A percentile compares a stretch with the other conserved stretches of the same genome.
Conservation (phyloP, 2,888 invertebrate genomes). For the Linnaemya vulpina region DNA sequence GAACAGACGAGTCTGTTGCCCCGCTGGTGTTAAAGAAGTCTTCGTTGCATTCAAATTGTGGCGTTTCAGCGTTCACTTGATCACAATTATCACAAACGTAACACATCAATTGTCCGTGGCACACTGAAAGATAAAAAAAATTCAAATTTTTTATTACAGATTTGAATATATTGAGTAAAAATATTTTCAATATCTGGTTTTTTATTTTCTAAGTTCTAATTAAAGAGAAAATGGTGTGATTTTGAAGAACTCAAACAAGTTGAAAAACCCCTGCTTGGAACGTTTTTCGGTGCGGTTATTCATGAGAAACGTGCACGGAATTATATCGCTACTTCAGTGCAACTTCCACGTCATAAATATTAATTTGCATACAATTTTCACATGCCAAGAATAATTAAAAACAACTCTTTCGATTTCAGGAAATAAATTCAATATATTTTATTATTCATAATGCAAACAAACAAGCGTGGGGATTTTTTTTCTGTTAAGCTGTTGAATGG, state of each 20-base stretch:
- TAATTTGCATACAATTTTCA: neutral
- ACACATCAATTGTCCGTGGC: slow-evolving; percentile 76
- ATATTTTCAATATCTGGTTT: no score
- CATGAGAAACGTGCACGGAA: neutral
- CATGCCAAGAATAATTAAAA: neutral
- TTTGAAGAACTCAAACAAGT: no score
- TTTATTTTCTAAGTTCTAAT: no score
- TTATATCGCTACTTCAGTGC: neutral
- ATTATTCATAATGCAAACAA: neutral
- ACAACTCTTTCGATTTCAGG: neutral
- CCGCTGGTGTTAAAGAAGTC: slow-evolving; percentile 76
- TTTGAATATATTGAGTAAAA: neutral
- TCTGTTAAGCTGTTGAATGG: neutral
- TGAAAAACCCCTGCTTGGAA: no score
- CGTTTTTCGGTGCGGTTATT: neutral
- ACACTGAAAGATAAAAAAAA: slow-evolving; percentile 71
- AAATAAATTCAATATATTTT: neutral
- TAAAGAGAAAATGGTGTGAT: no score
- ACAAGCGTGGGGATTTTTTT: slow-evolving; percentile 5
- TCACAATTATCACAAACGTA: slow-evolving; percentile 80
- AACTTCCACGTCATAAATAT: neutral
- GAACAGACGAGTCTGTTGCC: slow-evolving; percentile 73
- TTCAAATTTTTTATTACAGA: neutral
- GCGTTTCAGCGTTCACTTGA: slow-evolving; percentile 71
- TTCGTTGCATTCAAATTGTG: slow-evolving; percentile 76